Evolutionary conservation across 2,888 invertebrate species (phyloP), one percentile per base, ranked within the genome.

Genomic region (Tigriopus californicus): DNA sequence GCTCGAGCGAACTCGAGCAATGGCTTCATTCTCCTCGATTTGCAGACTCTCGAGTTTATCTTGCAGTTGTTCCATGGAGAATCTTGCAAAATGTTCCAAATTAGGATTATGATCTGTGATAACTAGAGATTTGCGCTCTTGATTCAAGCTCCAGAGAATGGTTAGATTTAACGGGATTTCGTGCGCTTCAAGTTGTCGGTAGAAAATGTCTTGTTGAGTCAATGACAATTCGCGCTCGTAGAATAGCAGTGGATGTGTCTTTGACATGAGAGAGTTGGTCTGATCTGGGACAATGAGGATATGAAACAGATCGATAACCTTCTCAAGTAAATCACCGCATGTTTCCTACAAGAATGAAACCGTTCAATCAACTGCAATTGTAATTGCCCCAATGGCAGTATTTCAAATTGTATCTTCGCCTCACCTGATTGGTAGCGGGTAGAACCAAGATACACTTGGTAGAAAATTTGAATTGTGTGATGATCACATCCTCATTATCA

Each of bases 21-120:
- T 49, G 20, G 22, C 20, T 49, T 49, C 20, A 20, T 18, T 11
- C 22, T 49, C 49, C 11, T 49, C 49, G 13, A 5, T 15, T 20
- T 49, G 13, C 6, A 49, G 22, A 49, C 22, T 49, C 12, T 15
- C 49, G 2, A 49, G 11, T 22, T 22, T 49, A 5, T 49, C 22
- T 20, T 49, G 20, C 3, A 49, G 22, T 22, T 49, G 20, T 49
- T 20, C 20, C 15, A 20, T 49, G 15, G 49, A 49, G 22, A 13
- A 49, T 22, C 20, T 49, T 2, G 13, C 22, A 22, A 20, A 49
- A 18, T 49, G 15, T 22, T 22, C 22, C 15, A 13, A 18, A 49
- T 49, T 49, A 13, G 49, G 49, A 49, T 49, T 22, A 18, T 49
- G 49, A 49, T 49, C 49, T 12, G 49, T 49, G 49, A 49, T 15